These are phyloP conservation scores for Chelon auratus DNA, from an alignment of 2,797 vertebrate species.

Conservation along the genomic window DNA sequence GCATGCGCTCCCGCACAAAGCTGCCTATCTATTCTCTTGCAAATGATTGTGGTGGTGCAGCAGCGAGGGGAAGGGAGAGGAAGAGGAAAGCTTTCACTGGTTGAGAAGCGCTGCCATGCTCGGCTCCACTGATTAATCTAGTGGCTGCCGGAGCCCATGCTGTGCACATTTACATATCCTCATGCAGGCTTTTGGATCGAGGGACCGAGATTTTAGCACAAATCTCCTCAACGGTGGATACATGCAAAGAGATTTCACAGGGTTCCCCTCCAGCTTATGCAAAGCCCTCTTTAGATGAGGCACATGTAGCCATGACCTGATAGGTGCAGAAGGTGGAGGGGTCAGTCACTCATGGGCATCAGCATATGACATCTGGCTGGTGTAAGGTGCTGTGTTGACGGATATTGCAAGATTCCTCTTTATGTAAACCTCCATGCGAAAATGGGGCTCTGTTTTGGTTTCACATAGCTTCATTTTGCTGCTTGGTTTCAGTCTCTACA, in stretches of 20 bases:
- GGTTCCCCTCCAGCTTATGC: constrained; percentile 73
- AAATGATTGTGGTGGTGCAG: constrained; percentile 75
- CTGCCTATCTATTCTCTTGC: constrained; percentile 81
- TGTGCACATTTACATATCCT: constrained; percentile 85
- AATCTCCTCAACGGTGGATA: constrained; percentile 73
- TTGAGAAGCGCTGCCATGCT: constrained; percentile 71
- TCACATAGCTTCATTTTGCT: background rate
- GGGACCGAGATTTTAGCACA: constrained; percentile 73
- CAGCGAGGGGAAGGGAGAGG: constrained; percentile 46
- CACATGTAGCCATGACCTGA: constrained; percentile 71
- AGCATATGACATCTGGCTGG: constrained; percentile 41
- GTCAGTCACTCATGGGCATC: constrained; percentile 63
- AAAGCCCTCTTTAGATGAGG: constrained; percentile 76
- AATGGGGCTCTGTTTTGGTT: background rate
- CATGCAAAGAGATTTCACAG: constrained; percentile 67
- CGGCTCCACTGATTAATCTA: constrained; percentile 83
- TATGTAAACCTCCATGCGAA: constrained; percentile 3
- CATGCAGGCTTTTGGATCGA: constrained; percentile 73
- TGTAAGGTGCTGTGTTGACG: constrained; percentile 6
- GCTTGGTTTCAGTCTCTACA: background rate
- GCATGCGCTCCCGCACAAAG: constrained; percentile 76
- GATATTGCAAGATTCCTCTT: constrained; percentile 1
- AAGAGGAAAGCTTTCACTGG: constrained; percentile 66
- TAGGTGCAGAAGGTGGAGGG: constrained; percentile 66
- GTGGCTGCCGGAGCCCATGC: constrained; percentile 77